These are phyloP conservation scores for Frieseomelitta varia DNA, from an alignment of 1,140 invertebrate genomes.

Conservation along the genomic window DNA sequence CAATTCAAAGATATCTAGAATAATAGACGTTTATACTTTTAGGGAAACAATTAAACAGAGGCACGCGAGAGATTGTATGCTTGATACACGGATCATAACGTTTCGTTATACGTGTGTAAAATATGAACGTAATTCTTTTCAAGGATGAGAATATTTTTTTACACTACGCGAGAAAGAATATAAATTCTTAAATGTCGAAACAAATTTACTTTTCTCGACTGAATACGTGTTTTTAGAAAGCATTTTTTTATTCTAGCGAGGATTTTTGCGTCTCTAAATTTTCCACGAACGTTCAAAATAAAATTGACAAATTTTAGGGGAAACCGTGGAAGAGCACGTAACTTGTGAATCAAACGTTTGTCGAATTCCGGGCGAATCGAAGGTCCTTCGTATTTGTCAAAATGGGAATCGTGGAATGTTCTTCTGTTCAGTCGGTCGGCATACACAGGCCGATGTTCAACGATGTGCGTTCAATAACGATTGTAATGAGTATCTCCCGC, in stretches of 20 bases:
- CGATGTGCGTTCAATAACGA: slow-evolving; percentile 1
- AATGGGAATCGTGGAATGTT: not conserved
- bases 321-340: not conserved
- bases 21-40: not conserved
- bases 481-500: slow-evolving; percentile 1
- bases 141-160: too few relatives aligned
- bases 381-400: not conserved
- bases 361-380: slow-evolving; percentile 4
- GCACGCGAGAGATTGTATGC: too few relatives aligned
- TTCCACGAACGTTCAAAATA: not conserved
- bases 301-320: not conserved
- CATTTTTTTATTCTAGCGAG: too few relatives aligned
- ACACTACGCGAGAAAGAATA: too few relatives aligned
- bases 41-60: too few relatives aligned
- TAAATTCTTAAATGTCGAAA: too few relatives aligned
- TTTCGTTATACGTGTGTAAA: too few relatives aligned
- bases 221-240: too few relatives aligned
- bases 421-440: not conserved
- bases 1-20: not conserved
- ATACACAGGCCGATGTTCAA: not conserved
- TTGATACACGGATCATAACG: too few relatives aligned
- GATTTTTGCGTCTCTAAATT: too few relatives aligned
- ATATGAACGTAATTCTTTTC: too few relatives aligned
- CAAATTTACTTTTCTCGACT: too few relatives aligned
- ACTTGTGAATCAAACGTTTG: not conserved